phyloP scores from a whole-genome alignment of 2,888 invertebrate genomes.

The Ornithoptera priamus region DNA sequence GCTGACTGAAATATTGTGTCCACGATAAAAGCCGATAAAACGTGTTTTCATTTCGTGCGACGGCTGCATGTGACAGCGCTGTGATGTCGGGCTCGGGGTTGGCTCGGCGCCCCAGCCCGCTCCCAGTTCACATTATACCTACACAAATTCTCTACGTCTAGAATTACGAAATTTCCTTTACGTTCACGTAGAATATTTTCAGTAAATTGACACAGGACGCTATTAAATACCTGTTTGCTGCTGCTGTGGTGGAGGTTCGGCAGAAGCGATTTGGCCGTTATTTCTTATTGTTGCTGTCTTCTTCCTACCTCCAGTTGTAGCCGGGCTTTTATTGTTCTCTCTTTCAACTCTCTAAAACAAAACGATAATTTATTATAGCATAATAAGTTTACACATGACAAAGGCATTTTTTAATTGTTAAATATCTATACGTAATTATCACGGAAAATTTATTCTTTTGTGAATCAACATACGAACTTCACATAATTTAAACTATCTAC shows the following conservation, averaged over 20 bases:
- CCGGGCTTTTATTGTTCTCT: conserved; percentile 70
- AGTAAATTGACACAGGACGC: not conserved
- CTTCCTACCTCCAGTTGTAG: conserved; percentile 69
- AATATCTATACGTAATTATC: no score
- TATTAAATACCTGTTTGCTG: conserved; percentile 49
- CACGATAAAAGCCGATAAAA: conserved; percentile 58
- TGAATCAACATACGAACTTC: no score
- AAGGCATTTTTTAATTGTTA: no score
- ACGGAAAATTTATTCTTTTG: no score
- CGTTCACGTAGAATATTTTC: not conserved
- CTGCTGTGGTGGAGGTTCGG: conserved; percentile 55
- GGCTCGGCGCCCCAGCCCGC: conserved; percentile 31
- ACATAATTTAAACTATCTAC: no score
- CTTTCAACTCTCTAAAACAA: conserved; percentile 70
- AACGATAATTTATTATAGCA: conserved; percentile 3
- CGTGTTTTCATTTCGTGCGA: conserved; percentile 55
- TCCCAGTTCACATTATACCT: conserved; percentile 3
- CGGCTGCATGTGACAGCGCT: conserved; percentile 55
- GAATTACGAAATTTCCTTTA: not conserved
- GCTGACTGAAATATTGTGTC: conserved; percentile 54
- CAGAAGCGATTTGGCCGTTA: conserved; percentile 67
- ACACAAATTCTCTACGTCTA: not conserved
- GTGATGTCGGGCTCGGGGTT: conserved; percentile 52
- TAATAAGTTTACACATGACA: not conserved
- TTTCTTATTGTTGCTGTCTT: conserved; percentile 61